Percentiles rank a stretch among this genome's conserved stretches.
Evolutionary conservation across 2,888 invertebrate species (phyloP).

Genomic region (Troides oblongomaculatus): DNA sequence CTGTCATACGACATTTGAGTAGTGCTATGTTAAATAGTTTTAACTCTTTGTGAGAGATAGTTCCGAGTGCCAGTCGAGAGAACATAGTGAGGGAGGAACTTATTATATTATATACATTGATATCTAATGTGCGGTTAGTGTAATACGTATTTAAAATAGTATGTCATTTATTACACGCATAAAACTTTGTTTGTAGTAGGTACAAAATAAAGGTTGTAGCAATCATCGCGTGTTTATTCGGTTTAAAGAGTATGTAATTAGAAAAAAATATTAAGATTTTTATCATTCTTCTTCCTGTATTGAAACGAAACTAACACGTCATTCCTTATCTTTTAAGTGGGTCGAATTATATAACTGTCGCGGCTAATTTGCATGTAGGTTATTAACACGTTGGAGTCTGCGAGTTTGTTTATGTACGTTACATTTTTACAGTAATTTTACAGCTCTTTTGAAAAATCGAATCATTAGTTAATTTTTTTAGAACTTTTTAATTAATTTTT

Average conservation of each 20-base stretch:
- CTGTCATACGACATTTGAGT: no score
- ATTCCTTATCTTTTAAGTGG: neutral
- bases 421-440: neutral
- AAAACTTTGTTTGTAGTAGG: no score
- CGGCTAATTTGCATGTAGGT: neutral
- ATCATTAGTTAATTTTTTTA: no score
- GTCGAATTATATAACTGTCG: neutral
- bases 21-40: no score
- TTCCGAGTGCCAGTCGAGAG: no score
- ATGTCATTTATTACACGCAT: no score
- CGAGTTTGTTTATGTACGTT: neutral
- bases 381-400: neutral
- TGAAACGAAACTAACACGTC: neutral
- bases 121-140: no score
- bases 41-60: no score
- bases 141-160: no score
- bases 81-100: no score
- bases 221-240: neutral
- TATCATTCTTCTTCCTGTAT: neutral
- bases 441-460: no score
- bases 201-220: neutral
- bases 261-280: neutral
- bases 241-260: neutral
- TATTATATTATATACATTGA: no score
- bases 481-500: neutral